phyloP scores from a whole-genome alignment of 2,797 vertebrate species.

The Meriones psammophilus region DNA sequence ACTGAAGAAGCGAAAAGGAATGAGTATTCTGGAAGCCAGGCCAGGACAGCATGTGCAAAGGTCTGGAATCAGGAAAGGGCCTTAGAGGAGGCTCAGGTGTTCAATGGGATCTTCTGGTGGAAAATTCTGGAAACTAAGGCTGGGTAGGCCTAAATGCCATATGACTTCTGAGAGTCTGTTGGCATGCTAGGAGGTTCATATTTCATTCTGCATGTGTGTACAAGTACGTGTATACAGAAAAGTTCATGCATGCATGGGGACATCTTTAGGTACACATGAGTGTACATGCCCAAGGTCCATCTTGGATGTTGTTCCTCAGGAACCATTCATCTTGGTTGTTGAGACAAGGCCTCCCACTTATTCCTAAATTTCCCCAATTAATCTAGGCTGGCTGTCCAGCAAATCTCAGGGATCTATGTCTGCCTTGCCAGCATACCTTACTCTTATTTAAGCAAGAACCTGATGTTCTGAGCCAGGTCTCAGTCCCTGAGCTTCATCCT shows the following conservation, averaged over 20 bases:
- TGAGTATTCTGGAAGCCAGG: accelerated
- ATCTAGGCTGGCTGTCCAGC: background rate
- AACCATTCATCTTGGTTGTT: background rate
- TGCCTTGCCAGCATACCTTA: background rate
- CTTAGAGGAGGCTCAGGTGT: background rate
- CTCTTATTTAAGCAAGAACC: background rate
- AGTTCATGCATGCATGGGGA: background rate
- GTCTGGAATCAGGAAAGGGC: background rate
- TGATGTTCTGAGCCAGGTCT: background rate
- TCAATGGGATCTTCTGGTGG: background rate
- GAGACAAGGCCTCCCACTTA: background rate
- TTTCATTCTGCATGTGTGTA: background rate
- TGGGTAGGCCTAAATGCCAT: background rate
- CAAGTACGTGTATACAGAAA: background rate
- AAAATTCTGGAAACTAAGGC: background rate
- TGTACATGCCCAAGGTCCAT: background rate
- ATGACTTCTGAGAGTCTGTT: background rate
- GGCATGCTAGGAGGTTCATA: background rate
- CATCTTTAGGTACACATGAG: background rate
- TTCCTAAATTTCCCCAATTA: background rate
- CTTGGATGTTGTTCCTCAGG: background rate
- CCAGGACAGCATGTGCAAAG: background rate
- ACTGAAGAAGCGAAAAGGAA: background rate
- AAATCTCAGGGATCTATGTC: background rate
- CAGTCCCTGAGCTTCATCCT: background rate